A percentile compares a stretch with the other conserved stretches of the same genome.
Evolutionary conservation across 2,797 vertebrate species (phyloP).

Genomic region (Tapirus indicus): DNA sequence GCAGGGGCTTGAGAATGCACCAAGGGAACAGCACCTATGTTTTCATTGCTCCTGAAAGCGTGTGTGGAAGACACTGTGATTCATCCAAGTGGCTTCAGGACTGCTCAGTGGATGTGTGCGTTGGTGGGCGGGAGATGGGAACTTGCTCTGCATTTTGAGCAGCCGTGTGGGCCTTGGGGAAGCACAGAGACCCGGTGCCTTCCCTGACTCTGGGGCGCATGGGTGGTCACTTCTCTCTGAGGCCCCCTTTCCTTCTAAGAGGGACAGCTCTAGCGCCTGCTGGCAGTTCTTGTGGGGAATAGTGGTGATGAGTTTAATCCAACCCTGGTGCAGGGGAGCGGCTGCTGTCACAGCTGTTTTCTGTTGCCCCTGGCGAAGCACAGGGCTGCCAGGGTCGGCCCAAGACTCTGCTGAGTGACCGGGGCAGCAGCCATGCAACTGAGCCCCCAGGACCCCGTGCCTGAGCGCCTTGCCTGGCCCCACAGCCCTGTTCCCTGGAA

Average conservation of each 20-base stretch:
- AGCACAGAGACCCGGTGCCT: background rate
- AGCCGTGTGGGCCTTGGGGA: background rate
- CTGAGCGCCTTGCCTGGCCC: background rate
- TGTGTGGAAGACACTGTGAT: no score
- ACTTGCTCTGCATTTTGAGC: background rate
- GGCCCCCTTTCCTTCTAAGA: background rate
- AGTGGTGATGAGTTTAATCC: background rate
- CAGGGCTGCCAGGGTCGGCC: background rate
- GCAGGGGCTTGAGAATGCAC: no score
- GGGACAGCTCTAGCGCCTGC: background rate
- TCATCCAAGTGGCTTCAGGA: background rate
- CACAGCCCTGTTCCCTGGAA: background rate
- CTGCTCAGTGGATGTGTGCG: accelerated
- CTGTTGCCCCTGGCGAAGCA: no score
- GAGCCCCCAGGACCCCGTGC: background rate
- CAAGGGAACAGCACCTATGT: no score
- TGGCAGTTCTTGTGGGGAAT: no score
- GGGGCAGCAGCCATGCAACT: no score
- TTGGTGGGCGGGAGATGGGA: background rate
- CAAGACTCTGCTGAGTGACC: background rate
- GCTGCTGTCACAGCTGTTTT: accelerated
- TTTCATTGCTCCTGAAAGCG: no score
- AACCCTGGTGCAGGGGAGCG: background rate
- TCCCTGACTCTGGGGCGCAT: background rate
- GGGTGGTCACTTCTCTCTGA: background rate